Conservation (phyloP, 2,888 invertebrate species). For the Xestia rhomboidea region DNA sequence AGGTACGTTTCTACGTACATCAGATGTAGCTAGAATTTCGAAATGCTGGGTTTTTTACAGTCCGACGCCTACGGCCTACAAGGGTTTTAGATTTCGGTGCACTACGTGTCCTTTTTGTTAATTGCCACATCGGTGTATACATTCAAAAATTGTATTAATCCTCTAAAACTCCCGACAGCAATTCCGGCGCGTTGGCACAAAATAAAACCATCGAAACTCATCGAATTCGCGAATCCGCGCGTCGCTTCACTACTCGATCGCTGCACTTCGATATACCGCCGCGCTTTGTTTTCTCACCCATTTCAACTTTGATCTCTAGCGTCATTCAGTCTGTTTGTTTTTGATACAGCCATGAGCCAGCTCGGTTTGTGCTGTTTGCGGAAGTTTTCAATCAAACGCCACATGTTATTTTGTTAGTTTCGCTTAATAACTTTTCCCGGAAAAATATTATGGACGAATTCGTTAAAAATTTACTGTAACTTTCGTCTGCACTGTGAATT, state of each 20-base stretch:
- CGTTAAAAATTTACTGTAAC: slow-evolving; percentile 10
- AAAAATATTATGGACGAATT: neutral
- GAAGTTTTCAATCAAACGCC: slow-evolving; percentile 48
- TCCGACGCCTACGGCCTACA: neutral
- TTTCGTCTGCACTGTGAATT: slow-evolving; percentile 1
- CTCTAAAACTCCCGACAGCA: neutral
- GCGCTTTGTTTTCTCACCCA: slow-evolving; percentile 65
- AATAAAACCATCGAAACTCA: slow-evolving; percentile 40
- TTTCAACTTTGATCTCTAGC: slow-evolving; percentile 68
- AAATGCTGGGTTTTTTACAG: slow-evolving; percentile 9
- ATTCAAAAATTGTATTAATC: neutral
- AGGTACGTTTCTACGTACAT: neutral
- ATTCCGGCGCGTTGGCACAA: slow-evolving; percentile 6
- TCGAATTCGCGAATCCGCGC: slow-evolving; percentile 28
- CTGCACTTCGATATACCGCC: slow-evolving; percentile 51
- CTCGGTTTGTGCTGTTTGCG: slow-evolving; percentile 61
- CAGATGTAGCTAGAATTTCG: neutral
- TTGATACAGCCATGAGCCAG: slow-evolving; percentile 59
- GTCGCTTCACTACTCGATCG: slow-evolving; percentile 55
- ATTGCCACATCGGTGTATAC: neutral
- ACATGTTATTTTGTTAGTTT: slow-evolving; percentile 39
- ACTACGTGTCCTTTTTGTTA: neutral
- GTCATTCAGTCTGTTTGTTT: slow-evolving; percentile 66
- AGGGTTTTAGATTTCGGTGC: neutral
- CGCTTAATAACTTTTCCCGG: slow-evolving; percentile 15